A percentile compares a stretch with the other conserved stretches of the same genome.
These are phyloP conservation scores for Lineus longissimus DNA, from an alignment of 1,140 invertebrate genomes.

Conservation along the genomic window DNA sequence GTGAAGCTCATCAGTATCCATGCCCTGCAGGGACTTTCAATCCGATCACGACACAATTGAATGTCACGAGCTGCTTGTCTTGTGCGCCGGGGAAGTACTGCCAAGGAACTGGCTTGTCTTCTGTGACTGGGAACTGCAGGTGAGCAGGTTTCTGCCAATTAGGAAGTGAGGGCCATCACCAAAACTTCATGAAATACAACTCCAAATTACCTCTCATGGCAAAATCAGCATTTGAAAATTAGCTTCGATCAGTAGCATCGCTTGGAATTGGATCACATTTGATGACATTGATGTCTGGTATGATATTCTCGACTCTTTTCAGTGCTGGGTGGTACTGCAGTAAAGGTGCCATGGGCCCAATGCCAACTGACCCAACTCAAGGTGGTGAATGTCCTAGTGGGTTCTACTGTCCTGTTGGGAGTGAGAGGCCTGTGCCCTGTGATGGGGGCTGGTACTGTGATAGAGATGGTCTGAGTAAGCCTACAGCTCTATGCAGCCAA, in stretches of 20 bases:
- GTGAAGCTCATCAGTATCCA: constrained; percentile 25
- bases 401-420: constrained; percentile 40
- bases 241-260: too few species aligned
- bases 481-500: constrained; percentile 38
- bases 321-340: constrained; percentile 43
- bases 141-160: constrained; percentile 12
- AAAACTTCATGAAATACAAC: too few species aligned
- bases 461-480: constrained; percentile 23
- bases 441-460: constrained; percentile 39
- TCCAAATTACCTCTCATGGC: too few species aligned
- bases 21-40: constrained; percentile 43
- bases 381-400: constrained; percentile 39
- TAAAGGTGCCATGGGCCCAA: constrained; percentile 28
- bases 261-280: too few species aligned
- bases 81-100: constrained; percentile 44
- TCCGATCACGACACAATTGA: constrained; percentile 25
- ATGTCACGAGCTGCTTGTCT: constrained; percentile 28
- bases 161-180: too few species aligned
- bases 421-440: constrained; percentile 33
- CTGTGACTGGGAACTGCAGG: constrained; percentile 41
- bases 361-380: constrained; percentile 30
- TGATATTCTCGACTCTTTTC: too few species aligned
- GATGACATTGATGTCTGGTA: too few species aligned
- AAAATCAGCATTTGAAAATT: too few species aligned
- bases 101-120: constrained; percentile 28